These are phyloP conservation scores for Rhinella marina DNA, from an alignment of 2,797 vertebrate species.

Conservation along the genomic window DNA sequence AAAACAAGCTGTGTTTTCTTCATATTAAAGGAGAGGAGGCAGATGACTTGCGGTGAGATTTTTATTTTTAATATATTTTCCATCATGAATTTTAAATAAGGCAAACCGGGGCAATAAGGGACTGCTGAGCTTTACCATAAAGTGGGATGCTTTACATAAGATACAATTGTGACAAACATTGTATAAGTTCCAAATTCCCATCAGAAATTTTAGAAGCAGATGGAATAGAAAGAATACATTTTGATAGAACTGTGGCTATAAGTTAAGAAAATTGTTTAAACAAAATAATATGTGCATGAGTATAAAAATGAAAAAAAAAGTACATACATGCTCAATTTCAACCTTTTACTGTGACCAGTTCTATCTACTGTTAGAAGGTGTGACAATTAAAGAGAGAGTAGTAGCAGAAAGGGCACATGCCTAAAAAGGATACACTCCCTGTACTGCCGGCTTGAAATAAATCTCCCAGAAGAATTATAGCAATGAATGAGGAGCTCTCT, in stretches of 20 bases:
- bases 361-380: no score
- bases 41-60: conserved; percentile 68
- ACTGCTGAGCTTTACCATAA: conserved; percentile 55
- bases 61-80: conserved; percentile 61
- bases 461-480: no score
- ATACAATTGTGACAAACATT: conserved; percentile 66
- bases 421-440: no score
- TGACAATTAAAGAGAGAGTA: no score
- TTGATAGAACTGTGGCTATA: conserved; percentile 51
- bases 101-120: conserved; percentile 66
- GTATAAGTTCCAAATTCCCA: conserved; percentile 53
- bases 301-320: no score
- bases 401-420: no score
- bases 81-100: conserved; percentile 71
- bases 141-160: conserved; percentile 64
- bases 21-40: conserved; percentile 64
- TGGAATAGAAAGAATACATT: conserved; percentile 63
- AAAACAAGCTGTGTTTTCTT: conserved; percentile 72
- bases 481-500: no score
- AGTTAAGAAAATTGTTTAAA: conserved; percentile 4
- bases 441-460: no score
- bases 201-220: conserved; percentile 52
- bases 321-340: no score
- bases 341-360: no score
- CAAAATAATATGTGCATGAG: no score